Conservation (phyloP, 2,113 vertebrate species). For the Glaucomys volans region DNA sequence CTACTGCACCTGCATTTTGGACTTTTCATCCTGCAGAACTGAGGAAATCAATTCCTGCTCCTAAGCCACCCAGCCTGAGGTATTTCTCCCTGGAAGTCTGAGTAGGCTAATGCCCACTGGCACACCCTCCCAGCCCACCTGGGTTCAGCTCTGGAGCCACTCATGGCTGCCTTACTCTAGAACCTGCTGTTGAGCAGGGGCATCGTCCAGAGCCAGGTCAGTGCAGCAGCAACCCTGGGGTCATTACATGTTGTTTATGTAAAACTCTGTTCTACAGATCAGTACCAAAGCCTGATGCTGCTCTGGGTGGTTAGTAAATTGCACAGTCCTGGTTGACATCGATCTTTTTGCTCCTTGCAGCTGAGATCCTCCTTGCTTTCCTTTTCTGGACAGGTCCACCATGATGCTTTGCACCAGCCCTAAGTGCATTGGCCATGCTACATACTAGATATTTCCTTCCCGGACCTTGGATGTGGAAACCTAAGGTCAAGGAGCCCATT, state of each 20-base stretch:
- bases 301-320: not conserved
- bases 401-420: not conserved
- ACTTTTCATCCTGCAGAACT: not conserved
- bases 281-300: not conserved
- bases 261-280: not conserved
- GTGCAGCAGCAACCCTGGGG: fast-evolving
- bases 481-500: not conserved
- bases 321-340: not conserved
- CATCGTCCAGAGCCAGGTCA: not conserved
- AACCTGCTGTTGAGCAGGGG: too few species aligned
- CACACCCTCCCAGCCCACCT: not conserved
- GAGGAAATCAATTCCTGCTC: not conserved
- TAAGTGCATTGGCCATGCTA: too few species aligned
- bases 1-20: too few species aligned
- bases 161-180: fast-evolving
- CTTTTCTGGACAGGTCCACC: not conserved
- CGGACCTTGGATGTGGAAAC: not conserved
- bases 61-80: not conserved
- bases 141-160: not conserved
- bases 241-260: too few species aligned
- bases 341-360: not conserved
- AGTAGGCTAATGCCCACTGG: fast-evolving
- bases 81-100: too few species aligned
- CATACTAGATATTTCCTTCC: not conserved
- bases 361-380: not conserved